These are phyloP conservation scores for Melanerpes aurifrons DNA, from an alignment of 2,113 vertebrate species.

Conservation along the genomic window DNA sequence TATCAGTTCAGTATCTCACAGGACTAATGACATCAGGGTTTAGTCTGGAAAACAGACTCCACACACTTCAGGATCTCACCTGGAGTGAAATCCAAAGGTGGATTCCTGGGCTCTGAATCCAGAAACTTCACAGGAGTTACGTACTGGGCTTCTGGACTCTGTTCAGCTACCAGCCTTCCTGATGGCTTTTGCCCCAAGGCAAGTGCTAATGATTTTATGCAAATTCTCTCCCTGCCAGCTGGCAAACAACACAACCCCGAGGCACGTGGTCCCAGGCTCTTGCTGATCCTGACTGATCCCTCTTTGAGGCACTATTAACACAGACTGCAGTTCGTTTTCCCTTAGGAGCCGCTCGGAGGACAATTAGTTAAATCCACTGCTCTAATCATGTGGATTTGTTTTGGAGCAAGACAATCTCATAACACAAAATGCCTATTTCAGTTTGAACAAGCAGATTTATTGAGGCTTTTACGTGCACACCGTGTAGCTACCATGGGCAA, in stretches of 20 bases:
- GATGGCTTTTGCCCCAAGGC: slow-evolving; percentile 8
- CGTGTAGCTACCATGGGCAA: slow-evolving; percentile 40
- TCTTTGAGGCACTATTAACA: slow-evolving; percentile 48
- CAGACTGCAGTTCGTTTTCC: slow-evolving; percentile 52
- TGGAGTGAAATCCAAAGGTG: background rate
- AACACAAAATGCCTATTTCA: slow-evolving; percentile 63
- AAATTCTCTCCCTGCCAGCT: slow-evolving; percentile 36
- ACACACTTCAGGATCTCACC: background rate
- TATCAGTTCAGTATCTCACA: background rate
- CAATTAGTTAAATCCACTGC: slow-evolving; percentile 71
- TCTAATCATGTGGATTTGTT: slow-evolving; percentile 66
- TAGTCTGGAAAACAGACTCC: background rate
- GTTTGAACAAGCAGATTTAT: slow-evolving; percentile 71
- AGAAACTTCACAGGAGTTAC: slow-evolving; percentile 1
- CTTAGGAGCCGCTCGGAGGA: slow-evolving; percentile 47
- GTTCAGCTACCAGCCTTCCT: slow-evolving; percentile 13
- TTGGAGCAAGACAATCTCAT: slow-evolving; percentile 56
- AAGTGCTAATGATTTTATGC: slow-evolving; percentile 52
- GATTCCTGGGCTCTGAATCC: background rate
- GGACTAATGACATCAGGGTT: background rate
- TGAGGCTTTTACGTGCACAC: slow-evolving; percentile 28
- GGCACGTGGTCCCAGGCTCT: background rate
- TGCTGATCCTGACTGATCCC: slow-evolving; percentile 50
- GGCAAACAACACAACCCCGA: slow-evolving; percentile 1
- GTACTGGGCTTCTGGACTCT: background rate